A percentile compares a stretch with the other conserved stretches of the same genome.
Conservation (phyloP, 2,113 vertebrate species). For the Trogon melanurus region DNA sequence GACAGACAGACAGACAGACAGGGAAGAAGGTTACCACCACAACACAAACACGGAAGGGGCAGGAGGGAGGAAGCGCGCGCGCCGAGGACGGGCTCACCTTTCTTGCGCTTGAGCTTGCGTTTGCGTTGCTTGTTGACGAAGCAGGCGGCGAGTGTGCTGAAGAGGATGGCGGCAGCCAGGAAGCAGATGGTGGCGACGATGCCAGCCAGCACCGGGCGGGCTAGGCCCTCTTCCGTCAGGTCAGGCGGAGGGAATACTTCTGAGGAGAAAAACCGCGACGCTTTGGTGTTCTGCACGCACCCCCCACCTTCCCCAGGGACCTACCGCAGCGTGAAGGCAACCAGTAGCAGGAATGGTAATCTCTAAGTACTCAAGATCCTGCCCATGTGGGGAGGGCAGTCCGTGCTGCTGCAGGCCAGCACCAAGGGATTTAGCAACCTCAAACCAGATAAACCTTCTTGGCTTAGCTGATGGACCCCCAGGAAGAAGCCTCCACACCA, state of each 20-base stretch:
- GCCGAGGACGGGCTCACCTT: slow-evolving; percentile 77
- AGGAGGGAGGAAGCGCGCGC: neutral
- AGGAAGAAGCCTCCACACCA: neutral
- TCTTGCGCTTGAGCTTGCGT: slow-evolving; percentile 96
- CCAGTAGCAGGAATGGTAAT: too few species aligned
- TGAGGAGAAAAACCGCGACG: slow-evolving; percentile 36
- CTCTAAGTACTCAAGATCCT: neutral
- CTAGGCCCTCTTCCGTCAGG: slow-evolving; percentile 93
- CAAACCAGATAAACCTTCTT: neutral
- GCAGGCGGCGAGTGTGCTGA: slow-evolving; percentile 97
- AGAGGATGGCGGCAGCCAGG: slow-evolving; percentile 94
- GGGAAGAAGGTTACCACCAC: slow-evolving; percentile 60
- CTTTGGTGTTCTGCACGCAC: rapidly evolving
- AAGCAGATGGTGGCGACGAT: slow-evolving; percentile 99
- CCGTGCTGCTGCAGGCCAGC: rapidly evolving
- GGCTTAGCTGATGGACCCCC: neutral
- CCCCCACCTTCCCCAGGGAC: neutral
- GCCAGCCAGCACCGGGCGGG: slow-evolving; percentile 94
- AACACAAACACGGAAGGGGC: neutral
- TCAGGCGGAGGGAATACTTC: slow-evolving; percentile 95
- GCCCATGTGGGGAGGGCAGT: neutral
- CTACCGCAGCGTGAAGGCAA: neutral
- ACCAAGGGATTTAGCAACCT: neutral
- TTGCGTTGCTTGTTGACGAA: slow-evolving; percentile 98
- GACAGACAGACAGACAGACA: slow-evolving; percentile 24